Conservation (phyloP, 92 coral and sea anemone species). For the Parazoanthus atlanticus region DNA sequence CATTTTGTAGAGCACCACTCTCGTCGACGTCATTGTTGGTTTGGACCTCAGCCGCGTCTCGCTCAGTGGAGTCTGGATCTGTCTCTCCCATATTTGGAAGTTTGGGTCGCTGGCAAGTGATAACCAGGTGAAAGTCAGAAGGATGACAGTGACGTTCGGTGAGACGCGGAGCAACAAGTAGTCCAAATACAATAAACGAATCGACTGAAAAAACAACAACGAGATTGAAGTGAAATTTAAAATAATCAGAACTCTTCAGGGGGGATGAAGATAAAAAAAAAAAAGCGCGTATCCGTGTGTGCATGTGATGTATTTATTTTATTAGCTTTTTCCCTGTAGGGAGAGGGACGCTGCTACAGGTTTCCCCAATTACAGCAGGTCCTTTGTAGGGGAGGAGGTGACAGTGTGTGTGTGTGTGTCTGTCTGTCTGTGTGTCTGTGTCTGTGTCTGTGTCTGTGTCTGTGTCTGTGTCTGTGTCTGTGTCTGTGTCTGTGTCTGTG, state of each 20-base stretch:
- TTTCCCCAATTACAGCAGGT: too few relatives aligned
- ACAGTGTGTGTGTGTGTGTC: too few relatives aligned
- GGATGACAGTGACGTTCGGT: too few relatives aligned
- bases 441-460: too few relatives aligned
- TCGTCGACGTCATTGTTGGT: neutral
- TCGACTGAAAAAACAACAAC: neutral
- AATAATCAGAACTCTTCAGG: neutral
- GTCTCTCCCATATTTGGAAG: neutral
- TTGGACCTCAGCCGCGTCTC: neutral
- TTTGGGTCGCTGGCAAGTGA: neutral
- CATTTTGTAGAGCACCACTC: slow-evolving; percentile 6
- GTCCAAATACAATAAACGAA: neutral
- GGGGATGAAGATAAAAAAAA: neutral
- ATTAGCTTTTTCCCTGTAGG: too few relatives aligned
- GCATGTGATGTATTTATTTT: too few relatives aligned
- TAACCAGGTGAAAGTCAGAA: too few relatives aligned
- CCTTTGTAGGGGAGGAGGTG: too few relatives aligned
- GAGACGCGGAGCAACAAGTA: neutral
- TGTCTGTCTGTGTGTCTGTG: too few relatives aligned
- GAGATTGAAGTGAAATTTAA: neutral
- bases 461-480: too few relatives aligned
- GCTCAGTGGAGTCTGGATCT: neutral
- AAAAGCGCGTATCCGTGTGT: neutral
- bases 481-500: too few relatives aligned
- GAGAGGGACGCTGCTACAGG: too few relatives aligned